Base-by-base conservation (phyloP, 1,140 invertebrate genomes). In the Zaprionus kolodkinae region DNA sequence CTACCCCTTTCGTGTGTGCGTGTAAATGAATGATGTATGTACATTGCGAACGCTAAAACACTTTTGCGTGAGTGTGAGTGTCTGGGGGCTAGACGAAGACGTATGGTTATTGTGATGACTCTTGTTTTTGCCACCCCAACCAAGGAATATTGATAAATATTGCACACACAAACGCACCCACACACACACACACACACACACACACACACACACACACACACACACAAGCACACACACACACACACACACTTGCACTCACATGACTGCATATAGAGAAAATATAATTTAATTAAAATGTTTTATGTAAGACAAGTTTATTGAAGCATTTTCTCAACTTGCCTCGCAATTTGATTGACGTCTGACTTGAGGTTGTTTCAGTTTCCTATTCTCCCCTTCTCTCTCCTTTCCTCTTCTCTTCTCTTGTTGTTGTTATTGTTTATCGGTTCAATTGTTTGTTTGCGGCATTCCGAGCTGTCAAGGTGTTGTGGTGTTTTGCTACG, bases 251-350 rank as follows among this genome's bases (percentile, higher is more conserved):
- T 50, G 38, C 59, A 52, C 45, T 65, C 43, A 72, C 36, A 72
- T 68, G 54, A 50, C 35, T 55, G 56, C 62, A 54, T 65, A 54
- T 62, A 63, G 55, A 72, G 56, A 72, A 88, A 89, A 81, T 88
- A 89, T 88, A 88, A 88, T 88, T 88, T 88, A 88, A 88, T 88
- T 88, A 88, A 88, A 88, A 85, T 88, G 85, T 88, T 88, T 84
- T 85, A 81, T 89, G 84, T 88, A 85, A 88, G 84, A 88, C 84
- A 89, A 89, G 85, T 89, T 88, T 88, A 88, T 89, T 89, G 85
- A 88, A 85, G 65, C 84, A 89, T 89, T 88, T 85, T 89, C 80
- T 72, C 56, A 74, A 85, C 78, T 85, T 85, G 63, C 78, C 74
- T 71, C 65, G 68, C 78, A 71, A 83, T 89, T 88, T 89, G 84